These are phyloP conservation scores for Toxonevra muliebris DNA, from an alignment of 2,888 invertebrate species.

Conservation along the genomic window DNA sequence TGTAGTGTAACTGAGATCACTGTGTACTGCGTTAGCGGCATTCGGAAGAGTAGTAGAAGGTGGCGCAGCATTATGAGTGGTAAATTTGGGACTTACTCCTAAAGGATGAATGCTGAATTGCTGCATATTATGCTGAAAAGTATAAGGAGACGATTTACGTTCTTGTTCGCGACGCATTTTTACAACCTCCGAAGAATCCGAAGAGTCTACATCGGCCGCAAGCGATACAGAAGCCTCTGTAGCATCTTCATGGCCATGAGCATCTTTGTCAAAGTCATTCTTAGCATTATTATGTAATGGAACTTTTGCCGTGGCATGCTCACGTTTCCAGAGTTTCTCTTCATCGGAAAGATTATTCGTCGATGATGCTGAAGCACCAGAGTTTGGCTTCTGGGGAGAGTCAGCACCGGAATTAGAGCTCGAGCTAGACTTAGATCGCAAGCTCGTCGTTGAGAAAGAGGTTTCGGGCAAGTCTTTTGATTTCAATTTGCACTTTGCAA, in stretches of 20 bases:
- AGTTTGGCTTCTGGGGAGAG: slow-evolving; percentile 43
- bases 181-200: slow-evolving; percentile 53
- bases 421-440: slow-evolving; percentile 47
- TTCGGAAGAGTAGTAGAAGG: slow-evolving; percentile 23
- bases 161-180: slow-evolving; percentile 68
- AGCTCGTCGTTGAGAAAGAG: slow-evolving; percentile 22
- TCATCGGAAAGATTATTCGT: slow-evolving; percentile 61
- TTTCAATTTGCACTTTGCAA: slow-evolving; percentile 59
- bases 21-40: slow-evolving; percentile 38
- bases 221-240: slow-evolving; percentile 51
- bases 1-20: slow-evolving; percentile 62
- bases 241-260: slow-evolving; percentile 40
- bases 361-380: slow-evolving; percentile 43
- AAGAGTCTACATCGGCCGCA: slow-evolving; percentile 53
- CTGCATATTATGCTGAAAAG: slow-evolving; percentile 70
- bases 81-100: slow-evolving; percentile 56
- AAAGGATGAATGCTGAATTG: slow-evolving; percentile 70
- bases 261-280: slow-evolving; percentile 13
- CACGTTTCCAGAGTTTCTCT: slow-evolving; percentile 60
- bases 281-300: slow-evolving; percentile 11
- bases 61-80: slow-evolving; percentile 35
- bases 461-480: slow-evolving; percentile 38
- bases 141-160: slow-evolving; percentile 67
- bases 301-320: slow-evolving; percentile 43
- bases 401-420: slow-evolving; percentile 51